A percentile compares a stretch with the other conserved stretches of the same genome.
Conservation (phyloP, 2,888 invertebrate species). For the Pyrocoelia pectoralis region DNA sequence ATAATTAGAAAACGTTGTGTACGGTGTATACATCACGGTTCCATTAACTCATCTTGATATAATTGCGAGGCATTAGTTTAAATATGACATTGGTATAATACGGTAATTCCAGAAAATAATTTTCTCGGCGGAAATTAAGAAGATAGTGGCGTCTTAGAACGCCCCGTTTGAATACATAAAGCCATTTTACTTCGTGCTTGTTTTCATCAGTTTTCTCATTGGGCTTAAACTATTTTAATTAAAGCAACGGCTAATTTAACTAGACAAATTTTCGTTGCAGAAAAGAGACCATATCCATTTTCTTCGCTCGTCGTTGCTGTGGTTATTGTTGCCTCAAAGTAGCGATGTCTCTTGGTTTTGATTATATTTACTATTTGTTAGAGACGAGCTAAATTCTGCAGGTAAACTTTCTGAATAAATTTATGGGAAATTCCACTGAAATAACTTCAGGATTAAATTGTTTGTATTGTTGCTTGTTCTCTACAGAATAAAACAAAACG, state of each 20-base stretch:
- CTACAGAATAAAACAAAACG: not conserved
- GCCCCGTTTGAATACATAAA: conserved; percentile 49
- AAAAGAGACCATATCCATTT: conserved; percentile 45
- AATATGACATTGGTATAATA: conserved; percentile 48
- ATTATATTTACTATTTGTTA: conserved; percentile 28
- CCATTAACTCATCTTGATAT: conserved; percentile 36
- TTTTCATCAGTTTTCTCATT: conserved; percentile 57
- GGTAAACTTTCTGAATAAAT: conserved; percentile 8
- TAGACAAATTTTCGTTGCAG: conserved; percentile 56
- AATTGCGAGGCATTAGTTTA: conserved; percentile 42
- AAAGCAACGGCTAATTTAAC: conserved; percentile 61
- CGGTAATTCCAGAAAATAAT: conserved; percentile 52
- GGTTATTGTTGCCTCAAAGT: conserved; percentile 49
- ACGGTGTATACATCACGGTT: conserved; percentile 38
- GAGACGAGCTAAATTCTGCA: conserved; percentile 12
- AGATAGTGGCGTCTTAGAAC: conserved; percentile 49
- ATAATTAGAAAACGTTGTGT: conserved; percentile 1
- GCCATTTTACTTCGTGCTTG: conserved; percentile 51
- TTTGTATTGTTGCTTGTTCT: not conserved
- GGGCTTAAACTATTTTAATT: conserved; percentile 61
- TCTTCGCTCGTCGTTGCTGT: conserved; percentile 23
- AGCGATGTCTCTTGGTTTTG: conserved; percentile 32
- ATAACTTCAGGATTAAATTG: not conserved
- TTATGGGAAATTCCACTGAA: conserved; percentile 3
- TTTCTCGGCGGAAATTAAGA: conserved; percentile 56